Percentiles rank a stretch among this genome's conserved stretches.
Conservation (phyloP, 2,797 vertebrate genomes). For the Ceyx erithaca region DNA sequence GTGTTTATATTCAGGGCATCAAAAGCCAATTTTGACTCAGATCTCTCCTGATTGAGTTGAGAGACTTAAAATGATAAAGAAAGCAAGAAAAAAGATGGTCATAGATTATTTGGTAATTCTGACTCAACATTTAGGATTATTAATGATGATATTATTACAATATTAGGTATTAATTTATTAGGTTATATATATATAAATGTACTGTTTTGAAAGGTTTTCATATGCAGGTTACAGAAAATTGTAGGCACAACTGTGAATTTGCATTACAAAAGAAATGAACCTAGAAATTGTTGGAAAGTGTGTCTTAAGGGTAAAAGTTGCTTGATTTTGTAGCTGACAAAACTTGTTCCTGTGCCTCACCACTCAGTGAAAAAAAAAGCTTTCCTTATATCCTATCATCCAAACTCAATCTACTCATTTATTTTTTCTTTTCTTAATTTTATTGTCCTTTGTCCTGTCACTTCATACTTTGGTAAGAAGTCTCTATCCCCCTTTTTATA, state of each 20-base stretch:
- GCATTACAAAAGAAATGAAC: background rate
- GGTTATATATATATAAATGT: background rate
- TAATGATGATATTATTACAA: background rate
- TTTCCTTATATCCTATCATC: background rate
- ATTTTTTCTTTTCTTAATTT: no score
- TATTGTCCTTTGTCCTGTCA: no score
- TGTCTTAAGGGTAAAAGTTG: background rate
- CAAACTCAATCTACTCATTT: background rate
- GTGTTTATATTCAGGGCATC: background rate
- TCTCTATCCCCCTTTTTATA: background rate
- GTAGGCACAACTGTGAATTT: background rate
- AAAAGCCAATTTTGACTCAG: background rate
- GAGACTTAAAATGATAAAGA: background rate
- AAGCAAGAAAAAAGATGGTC: background rate
- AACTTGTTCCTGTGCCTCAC: background rate
- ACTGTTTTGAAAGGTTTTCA: background rate
- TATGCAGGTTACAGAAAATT: background rate
- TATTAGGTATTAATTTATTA: background rate
- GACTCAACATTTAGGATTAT: background rate
- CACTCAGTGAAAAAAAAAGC: background rate
- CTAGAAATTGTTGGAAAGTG: background rate
- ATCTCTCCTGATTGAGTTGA: background rate
- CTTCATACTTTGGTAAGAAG: background rate
- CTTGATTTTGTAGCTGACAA: background rate
- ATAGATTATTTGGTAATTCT: background rate